Conservation (phyloP, 2,888 invertebrate species). For the Lithophane leautieri region DNA sequence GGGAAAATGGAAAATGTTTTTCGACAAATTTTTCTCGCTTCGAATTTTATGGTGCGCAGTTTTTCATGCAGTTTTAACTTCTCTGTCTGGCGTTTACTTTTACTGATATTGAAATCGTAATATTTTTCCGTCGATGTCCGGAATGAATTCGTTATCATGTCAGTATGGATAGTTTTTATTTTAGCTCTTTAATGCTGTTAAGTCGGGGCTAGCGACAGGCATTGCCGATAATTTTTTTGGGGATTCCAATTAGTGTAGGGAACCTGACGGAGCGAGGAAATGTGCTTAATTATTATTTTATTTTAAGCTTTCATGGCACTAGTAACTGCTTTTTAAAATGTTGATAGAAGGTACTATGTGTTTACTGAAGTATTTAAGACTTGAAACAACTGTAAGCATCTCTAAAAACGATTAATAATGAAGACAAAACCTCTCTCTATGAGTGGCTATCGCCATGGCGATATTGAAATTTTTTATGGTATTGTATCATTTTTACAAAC, state of each 20-base stretch:
- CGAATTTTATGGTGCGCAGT: slow-evolving; percentile 60
- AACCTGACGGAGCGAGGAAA: slow-evolving; percentile 1
- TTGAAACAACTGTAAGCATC: no score
- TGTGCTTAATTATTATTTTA: neutral
- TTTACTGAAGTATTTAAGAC: neutral
- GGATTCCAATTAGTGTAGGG: slow-evolving; percentile 1
- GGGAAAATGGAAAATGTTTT: slow-evolving; percentile 72
- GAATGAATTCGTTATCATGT: slow-evolving; percentile 50
- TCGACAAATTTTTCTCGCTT: slow-evolving; percentile 72
- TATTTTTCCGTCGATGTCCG: slow-evolving; percentile 59
- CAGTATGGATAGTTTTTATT: slow-evolving; percentile 39
- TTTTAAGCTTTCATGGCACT: neutral
- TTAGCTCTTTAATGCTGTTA: slow-evolving; percentile 41
- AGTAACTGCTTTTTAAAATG: neutral
- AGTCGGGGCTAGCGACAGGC: slow-evolving; percentile 6
- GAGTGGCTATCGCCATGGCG: no score
- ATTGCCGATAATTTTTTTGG: slow-evolving; percentile 32
- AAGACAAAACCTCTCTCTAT: no score
- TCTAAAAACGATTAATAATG: no score
- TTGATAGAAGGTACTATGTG: neutral
- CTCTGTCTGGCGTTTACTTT: slow-evolving; percentile 65
- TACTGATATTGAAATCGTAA: slow-evolving; percentile 67
- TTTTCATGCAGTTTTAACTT: slow-evolving; percentile 67
- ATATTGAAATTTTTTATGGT: no score
- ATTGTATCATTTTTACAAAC: no score